Percentiles rank a stretch among this genome's conserved stretches.
phyloP scores from a whole-genome alignment of 1,140 invertebrate species.

The Ctenoplectra terminalis region DNA sequence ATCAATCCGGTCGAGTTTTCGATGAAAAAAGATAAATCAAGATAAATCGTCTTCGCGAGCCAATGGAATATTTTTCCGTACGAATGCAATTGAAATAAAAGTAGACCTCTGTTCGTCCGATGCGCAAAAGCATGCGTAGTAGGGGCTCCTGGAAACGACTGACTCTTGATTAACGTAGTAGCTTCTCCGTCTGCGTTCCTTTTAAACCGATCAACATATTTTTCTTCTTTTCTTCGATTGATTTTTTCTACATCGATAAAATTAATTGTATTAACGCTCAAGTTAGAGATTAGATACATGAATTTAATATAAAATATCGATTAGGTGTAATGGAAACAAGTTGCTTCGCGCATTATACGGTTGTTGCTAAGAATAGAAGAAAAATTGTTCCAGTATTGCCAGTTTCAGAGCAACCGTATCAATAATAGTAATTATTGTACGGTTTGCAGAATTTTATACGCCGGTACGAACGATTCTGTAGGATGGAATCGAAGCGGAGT shows the following conservation, averaged over 20 bases:
- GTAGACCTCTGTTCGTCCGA: neutral
- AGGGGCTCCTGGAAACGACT: neutral
- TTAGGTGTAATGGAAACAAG: too few species aligned
- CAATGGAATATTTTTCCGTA: neutral
- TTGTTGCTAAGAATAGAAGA: neutral
- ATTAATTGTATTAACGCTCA: too few species aligned
- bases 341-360: too few species aligned
- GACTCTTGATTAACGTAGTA: constrained; percentile 3
- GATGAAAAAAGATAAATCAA: neutral
- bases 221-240: neutral
- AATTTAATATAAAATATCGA: too few species aligned
- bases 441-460: neutral
- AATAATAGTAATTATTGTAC: neutral
- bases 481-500: neutral
- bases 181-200: neutral
- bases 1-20: neutral
- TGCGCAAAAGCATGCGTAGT: constrained; percentile 34
- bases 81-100: neutral
- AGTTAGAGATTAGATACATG: too few species aligned
- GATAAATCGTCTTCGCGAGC: neutral
- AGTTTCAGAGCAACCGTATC: neutral
- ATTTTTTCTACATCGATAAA: too few species aligned
- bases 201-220: neutral
- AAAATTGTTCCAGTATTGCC: neutral
- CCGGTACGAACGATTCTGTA: neutral